phyloP scores from a whole-genome alignment of 2,797 vertebrate genomes.

The Paedocypris micromegethes region DNA sequence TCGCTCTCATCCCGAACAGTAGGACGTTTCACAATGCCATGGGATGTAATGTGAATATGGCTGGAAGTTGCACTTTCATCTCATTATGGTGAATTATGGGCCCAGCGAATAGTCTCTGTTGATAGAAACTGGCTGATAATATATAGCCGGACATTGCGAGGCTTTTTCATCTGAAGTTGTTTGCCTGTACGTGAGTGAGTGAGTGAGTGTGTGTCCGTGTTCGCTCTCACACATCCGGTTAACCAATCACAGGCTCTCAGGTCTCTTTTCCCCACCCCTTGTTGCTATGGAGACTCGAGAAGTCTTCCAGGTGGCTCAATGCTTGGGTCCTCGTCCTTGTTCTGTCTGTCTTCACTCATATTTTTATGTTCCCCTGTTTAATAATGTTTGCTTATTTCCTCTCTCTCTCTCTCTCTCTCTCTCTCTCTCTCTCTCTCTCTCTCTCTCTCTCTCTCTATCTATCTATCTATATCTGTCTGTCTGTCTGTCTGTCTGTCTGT shows the following conservation, averaged over 20 bases:
- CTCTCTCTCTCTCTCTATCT: background rate
- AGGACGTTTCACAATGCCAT: background rate
- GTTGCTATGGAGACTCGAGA: constrained; percentile 50
- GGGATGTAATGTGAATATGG: too few species aligned
- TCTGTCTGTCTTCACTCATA: constrained; percentile 9
- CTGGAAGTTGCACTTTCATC: too few species aligned
- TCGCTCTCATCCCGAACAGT: constrained; percentile 4
- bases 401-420: constrained; percentile 17
- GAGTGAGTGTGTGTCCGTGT: constrained; percentile 8
- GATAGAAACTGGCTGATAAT: too few species aligned
- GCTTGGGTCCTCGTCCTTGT: constrained; percentile 25
- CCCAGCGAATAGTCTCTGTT: too few species aligned
- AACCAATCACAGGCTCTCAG: constrained; percentile 27
- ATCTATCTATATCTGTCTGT: background rate
- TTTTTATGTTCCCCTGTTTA: background rate
- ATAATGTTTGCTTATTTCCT: background rate
- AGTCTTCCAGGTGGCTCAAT: constrained; percentile 43
- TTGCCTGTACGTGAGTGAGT: constrained; percentile 1
- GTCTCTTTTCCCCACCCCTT: constrained; percentile 39
- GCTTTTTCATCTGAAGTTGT: background rate
- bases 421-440: background rate
- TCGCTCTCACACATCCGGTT: constrained; percentile 14
- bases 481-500: background rate
- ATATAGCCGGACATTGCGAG: too few species aligned
- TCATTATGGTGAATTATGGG: too few species aligned